These are phyloP conservation scores for Serinus canaria DNA, from an alignment of 2,113 vertebrate species.

Conservation along the genomic window DNA sequence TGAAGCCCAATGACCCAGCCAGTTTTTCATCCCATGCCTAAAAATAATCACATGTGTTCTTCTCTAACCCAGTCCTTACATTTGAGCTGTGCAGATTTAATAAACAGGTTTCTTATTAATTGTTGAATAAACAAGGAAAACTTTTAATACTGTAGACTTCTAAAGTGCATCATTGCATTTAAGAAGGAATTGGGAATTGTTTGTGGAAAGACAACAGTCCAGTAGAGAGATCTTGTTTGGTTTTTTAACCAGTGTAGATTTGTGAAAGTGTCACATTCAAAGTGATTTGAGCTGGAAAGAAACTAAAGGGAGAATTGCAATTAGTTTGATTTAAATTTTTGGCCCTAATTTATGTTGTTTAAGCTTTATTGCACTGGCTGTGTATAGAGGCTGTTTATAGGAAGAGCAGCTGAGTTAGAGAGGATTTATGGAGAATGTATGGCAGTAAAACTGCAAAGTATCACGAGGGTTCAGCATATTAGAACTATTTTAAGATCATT, in stretches of 20 bases:
- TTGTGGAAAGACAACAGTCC: neutral
- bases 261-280: neutral
- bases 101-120: neutral
- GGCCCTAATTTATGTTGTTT: rapidly evolving
- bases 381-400: rapidly evolving
- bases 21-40: neutral
- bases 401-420: neutral
- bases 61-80: neutral
- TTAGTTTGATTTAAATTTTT: neutral
- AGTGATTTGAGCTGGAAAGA: neutral
- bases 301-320: neutral
- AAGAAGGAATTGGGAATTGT: neutral
- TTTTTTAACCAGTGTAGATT: neutral
- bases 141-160: neutral
- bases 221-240: neutral
- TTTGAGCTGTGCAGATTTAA: neutral
- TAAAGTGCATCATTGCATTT: neutral
- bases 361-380: neutral
- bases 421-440: neutral
- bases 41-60: neutral
- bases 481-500: neutral
- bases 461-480: neutral
- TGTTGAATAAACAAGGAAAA: neutral
- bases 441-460: neutral
- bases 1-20: neutral